Evolutionary conservation across 2,888 invertebrate species (phyloP), one percentile per base, ranked within the genome.

Genomic region (Formica aserva): DNA sequence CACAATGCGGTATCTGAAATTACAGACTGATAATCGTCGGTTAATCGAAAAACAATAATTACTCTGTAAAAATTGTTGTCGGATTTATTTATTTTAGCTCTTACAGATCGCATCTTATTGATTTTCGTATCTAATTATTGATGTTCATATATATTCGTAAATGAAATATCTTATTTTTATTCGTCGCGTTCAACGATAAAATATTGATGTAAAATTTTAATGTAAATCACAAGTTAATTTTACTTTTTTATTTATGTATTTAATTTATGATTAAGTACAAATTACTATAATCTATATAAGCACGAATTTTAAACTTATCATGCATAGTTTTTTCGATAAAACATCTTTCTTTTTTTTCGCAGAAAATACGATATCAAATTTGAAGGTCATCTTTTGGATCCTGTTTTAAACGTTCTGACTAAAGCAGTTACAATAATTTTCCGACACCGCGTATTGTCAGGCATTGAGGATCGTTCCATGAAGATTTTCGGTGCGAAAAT

Each of bases 311-410:
- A 5, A 18, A 29, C 9, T 0, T 29, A 3, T 22, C 0, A 66
- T n/a, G 55, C 22, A 60, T 5, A 41, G 0, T 60, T 74, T 45
- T 0, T 1, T 57, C 6, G 18, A 57, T 74, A 67, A 45, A 0
- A 62, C 52, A 0, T 1, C 13, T 72, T 35, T 45, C 29, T 4
- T 26, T 75, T 77, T 75, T 77, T 48, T 80, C 15, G 6, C 77
- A 93, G 93, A 6, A 72, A 88, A 1, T 84, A 90, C 18, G 52
- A 80, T 0, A 6, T 93, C 8, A 88, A 69, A 62, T 72, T 93
- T 0, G 69, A 89, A 22, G 92, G 92, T 1, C 85, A 90, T 63
- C n/a, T 75, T 3, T 0, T 78, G 5, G 92, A 93, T 77, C 48
- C 75, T 5, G 0, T 91, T 9, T 1, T 92, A 8, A 93, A 92